Evolutionary conservation across 2,888 invertebrate species (phyloP).

Genomic region (Scaptomyza caliginosa): DNA sequence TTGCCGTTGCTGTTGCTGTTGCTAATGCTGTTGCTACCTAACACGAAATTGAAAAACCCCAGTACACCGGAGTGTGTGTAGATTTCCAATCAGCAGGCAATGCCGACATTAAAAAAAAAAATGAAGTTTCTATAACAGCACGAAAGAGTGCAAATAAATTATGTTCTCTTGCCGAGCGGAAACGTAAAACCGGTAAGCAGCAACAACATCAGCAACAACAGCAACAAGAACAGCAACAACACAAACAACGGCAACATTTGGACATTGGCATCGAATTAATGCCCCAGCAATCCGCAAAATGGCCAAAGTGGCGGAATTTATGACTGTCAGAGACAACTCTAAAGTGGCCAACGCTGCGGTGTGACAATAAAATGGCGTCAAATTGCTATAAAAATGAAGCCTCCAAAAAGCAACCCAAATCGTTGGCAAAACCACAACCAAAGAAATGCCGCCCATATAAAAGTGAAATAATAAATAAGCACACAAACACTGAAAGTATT

Average conservation of each 20-base stretch:
- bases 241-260: constrained; percentile 23
- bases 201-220: constrained; percentile 5
- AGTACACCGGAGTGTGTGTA: constrained; percentile 10
- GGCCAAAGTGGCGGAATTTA: constrained; percentile 74
- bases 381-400: constrained; percentile 74
- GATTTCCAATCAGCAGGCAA: constrained; percentile 67
- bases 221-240: not conserved
- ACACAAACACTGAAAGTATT: constrained; percentile 50
- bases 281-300: constrained; percentile 77
- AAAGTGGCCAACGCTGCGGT: constrained; percentile 73
- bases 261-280: constrained; percentile 73
- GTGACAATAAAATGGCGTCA: constrained; percentile 79
- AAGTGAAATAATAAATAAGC: constrained; percentile 78
- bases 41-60: constrained; percentile 67
- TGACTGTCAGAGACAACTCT: constrained; percentile 75
- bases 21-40: constrained; percentile 16
- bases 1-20: constrained; percentile 3
- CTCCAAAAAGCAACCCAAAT: constrained; percentile 43
- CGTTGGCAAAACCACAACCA: constrained; percentile 53
- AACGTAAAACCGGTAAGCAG: constrained; percentile 48
- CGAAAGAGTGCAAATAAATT: constrained; percentile 68
- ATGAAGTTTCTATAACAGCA: constrained; percentile 69
- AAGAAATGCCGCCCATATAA: constrained; percentile 54
- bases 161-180: constrained; percentile 40
- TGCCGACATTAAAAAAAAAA: constrained; percentile 44